Base-by-base conservation (phyloP, 2,113 vertebrate genomes). In the Hiodon tergisus region DNA sequence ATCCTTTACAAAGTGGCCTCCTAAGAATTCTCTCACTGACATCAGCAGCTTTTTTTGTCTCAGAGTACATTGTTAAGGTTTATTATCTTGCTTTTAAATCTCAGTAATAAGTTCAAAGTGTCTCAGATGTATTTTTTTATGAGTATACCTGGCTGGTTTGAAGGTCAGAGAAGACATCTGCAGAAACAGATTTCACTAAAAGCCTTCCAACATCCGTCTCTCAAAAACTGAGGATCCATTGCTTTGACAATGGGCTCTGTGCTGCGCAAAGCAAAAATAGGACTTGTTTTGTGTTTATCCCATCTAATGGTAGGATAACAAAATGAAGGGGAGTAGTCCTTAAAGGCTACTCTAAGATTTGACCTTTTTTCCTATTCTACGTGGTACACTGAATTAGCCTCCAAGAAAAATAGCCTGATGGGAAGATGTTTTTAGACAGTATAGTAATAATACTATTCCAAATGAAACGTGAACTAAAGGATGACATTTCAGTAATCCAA, bases 31-130 rank as follows among this genome's bases (percentile, higher is more conserved):
- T 2, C 3, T 3, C 7, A 50, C 60, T 72, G 69, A 77, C 54
- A 55, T 77, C 69, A 72, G 76, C 16, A 50, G 46, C 76, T 58
- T 72, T 77, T 52, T 57, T 47, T 67, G 61, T 71, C 76, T 46
- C 62, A 51, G 61, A 50, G 61, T 9, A 31, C 62, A 58, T 77
- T 71, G 68, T 71, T 71, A 60, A 55, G 75, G 53, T 67, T 71
- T 67, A 72, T 77, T 77, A 72, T 67, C 63, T 9, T 31, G 16
- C 62, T 55, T 54, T 60, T 77, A 71, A 66, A 72, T 67, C 76
- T 77, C 52, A 11, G 60, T 77, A 77, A 77, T 77, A 72, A 72
- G 69, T 67, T 65, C 59, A 50, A 71, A 53, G 6, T 16, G 14
- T 17, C 62, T 59, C 69, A 57, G 53, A 54, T 77, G 60, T 67